Evolutionary conservation across 1,140 invertebrate genomes (phyloP).

Genomic region (Trachymyrmex cornetzi): DNA sequence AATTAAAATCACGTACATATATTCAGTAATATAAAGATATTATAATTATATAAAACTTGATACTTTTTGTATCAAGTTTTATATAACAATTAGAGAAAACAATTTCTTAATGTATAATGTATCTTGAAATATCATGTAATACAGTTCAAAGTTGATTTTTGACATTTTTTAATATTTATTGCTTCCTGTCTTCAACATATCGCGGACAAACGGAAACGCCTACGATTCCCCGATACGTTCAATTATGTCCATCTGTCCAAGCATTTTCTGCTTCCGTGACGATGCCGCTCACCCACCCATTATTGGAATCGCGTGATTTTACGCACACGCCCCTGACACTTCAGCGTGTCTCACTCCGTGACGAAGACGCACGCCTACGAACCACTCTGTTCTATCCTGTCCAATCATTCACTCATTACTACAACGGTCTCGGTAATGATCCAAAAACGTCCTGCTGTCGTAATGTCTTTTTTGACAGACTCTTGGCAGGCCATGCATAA

Average conservation of each 20-base stretch:
- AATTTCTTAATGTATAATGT: constrained; percentile 10
- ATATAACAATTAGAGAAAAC: background rate
- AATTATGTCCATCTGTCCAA: constrained; percentile 57
- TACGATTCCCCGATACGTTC: constrained; percentile 41
- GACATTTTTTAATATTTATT: background rate
- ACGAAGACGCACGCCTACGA: constrained; percentile 58
- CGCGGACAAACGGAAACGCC: background rate
- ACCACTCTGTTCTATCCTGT: constrained; percentile 43
- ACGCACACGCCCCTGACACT: constrained; percentile 62
- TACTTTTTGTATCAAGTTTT: background rate
- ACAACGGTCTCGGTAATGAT: constrained; percentile 42
- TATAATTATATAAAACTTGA: background rate
- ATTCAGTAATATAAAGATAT: background rate
- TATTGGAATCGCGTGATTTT: constrained; percentile 67
- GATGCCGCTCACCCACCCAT: constrained; percentile 2
- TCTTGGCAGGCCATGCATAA: background rate
- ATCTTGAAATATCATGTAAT: background rate
- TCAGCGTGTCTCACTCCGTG: constrained; percentile 53
- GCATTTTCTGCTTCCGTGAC: constrained; percentile 56
- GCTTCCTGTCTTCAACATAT: background rate
- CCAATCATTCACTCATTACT: constrained; percentile 44
- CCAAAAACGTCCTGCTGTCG: constrained; percentile 8
- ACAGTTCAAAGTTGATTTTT: background rate
- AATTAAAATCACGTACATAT: background rate
- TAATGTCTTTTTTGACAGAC: constrained; percentile 50